These are phyloP conservation scores for Rhingia campestris DNA, from an alignment of 2,888 invertebrate species.

Conservation along the genomic window DNA sequence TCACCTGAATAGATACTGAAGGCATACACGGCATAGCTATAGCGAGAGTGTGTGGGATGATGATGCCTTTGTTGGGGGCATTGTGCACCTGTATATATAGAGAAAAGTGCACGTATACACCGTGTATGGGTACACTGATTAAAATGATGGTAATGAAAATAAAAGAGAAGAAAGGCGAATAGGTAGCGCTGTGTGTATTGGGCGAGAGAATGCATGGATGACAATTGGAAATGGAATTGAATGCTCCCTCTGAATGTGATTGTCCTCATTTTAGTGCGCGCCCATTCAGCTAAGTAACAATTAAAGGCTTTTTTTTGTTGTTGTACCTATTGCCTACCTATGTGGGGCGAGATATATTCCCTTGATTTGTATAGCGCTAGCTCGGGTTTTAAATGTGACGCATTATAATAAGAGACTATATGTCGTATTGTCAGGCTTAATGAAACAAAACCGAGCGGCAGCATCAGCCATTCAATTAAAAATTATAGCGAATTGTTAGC, in stretches of 20 bases:
- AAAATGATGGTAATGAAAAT: slow-evolving; percentile 71
- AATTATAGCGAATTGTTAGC: no score
- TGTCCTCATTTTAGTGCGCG: slow-evolving; percentile 69
- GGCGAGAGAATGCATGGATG: slow-evolving; percentile 29
- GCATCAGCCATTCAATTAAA: no score
- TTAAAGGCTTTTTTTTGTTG: slow-evolving; percentile 47
- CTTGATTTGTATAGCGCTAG: no score
- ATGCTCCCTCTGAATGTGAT: slow-evolving; percentile 70
- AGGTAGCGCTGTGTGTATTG: slow-evolving; percentile 26
- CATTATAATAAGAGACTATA: slow-evolving; percentile 24
- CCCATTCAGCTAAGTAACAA: slow-evolving; percentile 71
- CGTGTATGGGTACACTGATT: slow-evolving; percentile 48
- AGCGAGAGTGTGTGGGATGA: slow-evolving; percentile 46
- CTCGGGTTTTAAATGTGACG: slow-evolving; percentile 11
- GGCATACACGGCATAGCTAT: slow-evolving; percentile 42
- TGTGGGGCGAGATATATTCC: no score
- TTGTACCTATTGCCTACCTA: no score
- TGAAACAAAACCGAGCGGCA: slow-evolving; percentile 19
- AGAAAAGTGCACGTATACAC: not conserved
- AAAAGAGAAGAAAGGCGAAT: slow-evolving; percentile 30
- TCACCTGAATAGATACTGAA: slow-evolving; percentile 62
- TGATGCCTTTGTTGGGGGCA: slow-evolving; percentile 46
- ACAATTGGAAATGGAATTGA: slow-evolving; percentile 71
- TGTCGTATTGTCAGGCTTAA: slow-evolving; percentile 24
- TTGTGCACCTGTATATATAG: slow-evolving; percentile 61